Conservation (phyloP, 1,140 invertebrate species). For the Leptonema lineaticorne region DNA sequence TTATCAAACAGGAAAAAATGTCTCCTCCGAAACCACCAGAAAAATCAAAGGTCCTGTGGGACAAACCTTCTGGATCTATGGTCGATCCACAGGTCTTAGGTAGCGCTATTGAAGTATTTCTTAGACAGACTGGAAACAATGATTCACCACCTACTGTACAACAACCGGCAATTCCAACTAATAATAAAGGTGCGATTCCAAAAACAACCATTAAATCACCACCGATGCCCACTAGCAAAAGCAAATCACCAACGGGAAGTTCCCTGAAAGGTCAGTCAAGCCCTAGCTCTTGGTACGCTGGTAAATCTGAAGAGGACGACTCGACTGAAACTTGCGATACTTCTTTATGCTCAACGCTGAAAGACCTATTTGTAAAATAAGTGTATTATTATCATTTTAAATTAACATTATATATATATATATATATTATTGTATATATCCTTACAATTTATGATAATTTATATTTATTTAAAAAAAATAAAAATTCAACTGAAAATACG, state of each 20-base stretch:
- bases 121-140: conserved; percentile 58
- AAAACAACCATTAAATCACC: conserved; percentile 28
- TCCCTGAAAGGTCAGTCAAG: conserved; percentile 29
- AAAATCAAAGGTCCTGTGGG: conserved; percentile 64
- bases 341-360: conserved; percentile 75
- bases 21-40: conserved; percentile 21
- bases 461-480: too few relatives aligned
- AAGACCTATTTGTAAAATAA: conserved; percentile 81
- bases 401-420: too few relatives aligned
- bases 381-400: too few relatives aligned
- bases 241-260: conserved; percentile 44
- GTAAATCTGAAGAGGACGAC: conserved; percentile 63
- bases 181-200: conserved; percentile 39
- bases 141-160: conserved; percentile 45
- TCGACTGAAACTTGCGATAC: conserved; percentile 69
- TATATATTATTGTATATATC: too few relatives aligned
- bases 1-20: neutral
- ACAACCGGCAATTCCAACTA: conserved; percentile 31
- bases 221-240: conserved; percentile 38
- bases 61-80: conserved; percentile 68
- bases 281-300: conserved; percentile 54
- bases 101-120: conserved; percentile 78
- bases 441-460: too few relatives aligned
- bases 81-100: conserved; percentile 77
- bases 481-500: too few relatives aligned